Evolutionary conservation across 2,797 vertebrate species (phyloP), one percentile per base, ranked within the genome.

Genomic region (Sylvia borin): DNA sequence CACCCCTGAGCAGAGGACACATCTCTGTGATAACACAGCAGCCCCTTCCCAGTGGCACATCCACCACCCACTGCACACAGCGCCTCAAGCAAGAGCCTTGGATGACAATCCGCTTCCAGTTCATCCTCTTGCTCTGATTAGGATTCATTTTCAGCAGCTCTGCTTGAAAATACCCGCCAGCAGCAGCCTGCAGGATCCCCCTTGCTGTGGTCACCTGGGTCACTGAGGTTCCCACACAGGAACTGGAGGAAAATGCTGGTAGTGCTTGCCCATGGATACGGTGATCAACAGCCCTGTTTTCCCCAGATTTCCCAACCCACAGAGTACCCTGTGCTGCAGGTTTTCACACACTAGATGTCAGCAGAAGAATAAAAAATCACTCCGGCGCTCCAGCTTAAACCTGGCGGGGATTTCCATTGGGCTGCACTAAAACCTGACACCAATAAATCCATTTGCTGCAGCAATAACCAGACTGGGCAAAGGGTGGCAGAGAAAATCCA

Each of bases 271-370:
- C 29, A 9, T 0, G 11, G 47, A 31, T 2, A 53, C 8, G 12
- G 13, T 31, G 53, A 50, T 24, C 31, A 80, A 45, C 48, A 2
- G 5, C 22, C 42, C 16, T 1, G 0, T 5, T 47, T 67, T 16
- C 4, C 29, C 17, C 40, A 13, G 1, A 55, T 21, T 47, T 61
- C 38, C 48, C 62, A 32, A 0, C 18, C 6, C 8, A 2, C 34
- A 2, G 42, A 8, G 31, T 1, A 4, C 9, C 0, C 29, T 81
- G 95, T 14, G 7, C 54, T 96, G 9, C 45, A 68, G 38, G 27
- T 16, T 67, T 64, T 74, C 54, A 26, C 26, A 66, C 96, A 53
- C 95, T 95, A 97, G 95, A 60, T 95, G 95, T 92, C 95, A 96
- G 92, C 76, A 96, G 61, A 91, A 78, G 81, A 92, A 75, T 9